Conservation (phyloP, 1,140 invertebrate species). For the Pseudobourletiella spinata region DNA sequence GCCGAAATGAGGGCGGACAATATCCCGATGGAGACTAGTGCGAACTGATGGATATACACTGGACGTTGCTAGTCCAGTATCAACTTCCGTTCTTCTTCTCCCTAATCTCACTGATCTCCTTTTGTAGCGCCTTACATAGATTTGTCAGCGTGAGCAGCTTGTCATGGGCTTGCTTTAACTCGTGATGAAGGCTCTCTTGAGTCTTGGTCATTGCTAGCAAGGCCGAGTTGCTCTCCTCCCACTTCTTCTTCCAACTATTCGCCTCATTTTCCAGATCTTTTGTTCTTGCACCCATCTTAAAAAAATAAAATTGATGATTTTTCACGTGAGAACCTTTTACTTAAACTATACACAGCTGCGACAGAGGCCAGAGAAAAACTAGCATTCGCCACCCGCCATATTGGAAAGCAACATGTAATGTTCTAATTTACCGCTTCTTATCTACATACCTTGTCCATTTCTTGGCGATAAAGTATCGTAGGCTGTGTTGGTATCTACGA, state of each 20-base stretch:
- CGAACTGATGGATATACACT: too few species aligned
- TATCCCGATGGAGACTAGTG: too few species aligned
- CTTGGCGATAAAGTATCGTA: slow-evolving; percentile 28
- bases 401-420: not conserved
- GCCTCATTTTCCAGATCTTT: slow-evolving; percentile 32
- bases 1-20: too few species aligned
- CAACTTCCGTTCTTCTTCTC: too few species aligned
- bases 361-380: not conserved
- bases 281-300: slow-evolving; percentile 14
- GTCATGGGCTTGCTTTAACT: slow-evolving; percentile 23
- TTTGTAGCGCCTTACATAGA: slow-evolving; percentile 28
- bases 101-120: slow-evolving; percentile 22
- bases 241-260: slow-evolving; percentile 29
- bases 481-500: slow-evolving; percentile 22
- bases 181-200: slow-evolving; percentile 24
- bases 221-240: slow-evolving; percentile 28
- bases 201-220: slow-evolving; percentile 13
- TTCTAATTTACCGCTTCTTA: too few species aligned
- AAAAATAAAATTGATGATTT: not conserved
- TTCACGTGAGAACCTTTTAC: not conserved
- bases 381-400: not conserved
- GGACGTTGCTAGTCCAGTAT: too few species aligned
- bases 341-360: too few species aligned
- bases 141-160: slow-evolving; percentile 30
- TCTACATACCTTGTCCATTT: slow-evolving; percentile 34